A percentile compares a stretch with the other conserved stretches of the same genome.
phyloP scores from a whole-genome alignment of 2,797 vertebrate genomes.

The Anguilla megastoma region DNA sequence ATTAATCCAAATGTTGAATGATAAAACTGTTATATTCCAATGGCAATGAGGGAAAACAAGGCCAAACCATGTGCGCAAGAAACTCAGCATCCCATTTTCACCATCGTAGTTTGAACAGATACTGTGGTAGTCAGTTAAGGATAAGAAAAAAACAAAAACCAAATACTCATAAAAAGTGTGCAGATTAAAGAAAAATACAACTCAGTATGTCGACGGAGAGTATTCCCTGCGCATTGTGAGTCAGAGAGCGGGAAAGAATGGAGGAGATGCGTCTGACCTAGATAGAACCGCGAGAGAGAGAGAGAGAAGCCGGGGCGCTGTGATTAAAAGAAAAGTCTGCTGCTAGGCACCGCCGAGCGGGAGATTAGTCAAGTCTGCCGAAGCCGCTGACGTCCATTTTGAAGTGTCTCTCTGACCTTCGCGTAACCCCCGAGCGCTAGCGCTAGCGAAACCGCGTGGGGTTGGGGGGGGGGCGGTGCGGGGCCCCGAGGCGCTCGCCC shows the following conservation, averaged over 20 bases:
- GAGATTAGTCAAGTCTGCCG: constrained; percentile 38
- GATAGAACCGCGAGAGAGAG: constrained; percentile 41
- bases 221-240: constrained; percentile 25
- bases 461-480: neutral
- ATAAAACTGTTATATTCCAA: neutral
- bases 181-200: neutral
- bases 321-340: constrained; percentile 44
- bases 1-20: constrained; percentile 19
- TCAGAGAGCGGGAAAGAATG: constrained; percentile 30
- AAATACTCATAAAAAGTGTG: neutral
- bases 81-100: constrained; percentile 1
- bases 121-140: neutral
- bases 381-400: constrained; percentile 39
- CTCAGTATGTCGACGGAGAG: neutral
- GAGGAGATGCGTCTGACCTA: constrained; percentile 47
- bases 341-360: constrained; percentile 42
- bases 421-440: constrained; percentile 37
- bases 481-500: neutral
- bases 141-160: neutral
- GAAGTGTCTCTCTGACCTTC: constrained; percentile 27
- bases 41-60: neutral
- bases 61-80: neutral
- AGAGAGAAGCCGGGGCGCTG: constrained; percentile 33
- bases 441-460: constrained; percentile 20
- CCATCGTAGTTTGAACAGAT: neutral